Base-by-base conservation (phyloP, 2,888 invertebrate species). In the Leptodirus hochenwartii region DNA sequence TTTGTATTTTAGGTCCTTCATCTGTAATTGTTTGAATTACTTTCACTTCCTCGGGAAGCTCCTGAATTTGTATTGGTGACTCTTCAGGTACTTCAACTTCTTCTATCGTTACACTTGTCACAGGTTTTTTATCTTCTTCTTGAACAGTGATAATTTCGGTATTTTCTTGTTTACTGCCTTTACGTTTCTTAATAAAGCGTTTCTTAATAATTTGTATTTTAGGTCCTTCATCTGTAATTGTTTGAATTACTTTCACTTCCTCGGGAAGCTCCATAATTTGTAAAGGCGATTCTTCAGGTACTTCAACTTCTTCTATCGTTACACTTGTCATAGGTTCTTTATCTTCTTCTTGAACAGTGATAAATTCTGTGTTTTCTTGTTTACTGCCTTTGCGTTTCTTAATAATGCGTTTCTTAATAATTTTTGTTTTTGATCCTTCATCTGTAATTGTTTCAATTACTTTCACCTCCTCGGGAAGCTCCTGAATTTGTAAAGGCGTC, bases 151-250 rank as follows among this genome's bases (percentile, higher is more conserved):
- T 39, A 33, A 52, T 50, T 42, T 51, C 50, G 4, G 47, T 52
- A 13, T 44, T 46, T 35, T 53, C 47, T 24, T 50, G 37, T 35
- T 46, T 46, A 2, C 46, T 45, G 3, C 47, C 51, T 16, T 44
- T 37, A 32, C 42, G 43, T 35, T 45, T 46, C 27, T 41, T 58
- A 12, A 58, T 53, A 0, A 49, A 40, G 5, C 53, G 50, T 33
- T 41, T 44, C 4, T 46, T 34, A 40, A 15, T 37, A 25, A 39
- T 37, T 41, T 22, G 37, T 29, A 42, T 50, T 27, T 39, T 38
- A 29, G n/a, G n/a, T n/a, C 41, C 47, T 29, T 50, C 47, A 22
- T 47, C 43, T 13, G 43, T 43, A 10, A 36, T 14, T 24, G 39
- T 37, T 31, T 43, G 36, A 8, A 39, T 39, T 1, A 43, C 44